A percentile compares a stretch with the other conserved stretches of the same genome.
Conservation (phyloP, 2,113 vertebrate genomes). For the Myotis davidii region DNA sequence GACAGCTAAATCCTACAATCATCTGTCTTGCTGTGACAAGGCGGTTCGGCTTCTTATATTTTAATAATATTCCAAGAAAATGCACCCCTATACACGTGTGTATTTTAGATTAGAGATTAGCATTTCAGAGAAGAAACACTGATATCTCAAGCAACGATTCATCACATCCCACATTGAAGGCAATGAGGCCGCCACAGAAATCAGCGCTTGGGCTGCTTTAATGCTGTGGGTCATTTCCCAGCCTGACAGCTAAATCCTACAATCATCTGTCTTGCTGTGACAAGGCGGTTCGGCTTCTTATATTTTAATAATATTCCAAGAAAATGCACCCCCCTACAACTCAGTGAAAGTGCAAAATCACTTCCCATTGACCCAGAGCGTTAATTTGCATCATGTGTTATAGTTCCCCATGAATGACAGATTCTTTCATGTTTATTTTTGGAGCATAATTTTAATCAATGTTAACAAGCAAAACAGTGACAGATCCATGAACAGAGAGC, state of each 20-base stretch:
- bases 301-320: constrained; percentile 50
- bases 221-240: constrained; percentile 71
- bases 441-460: constrained; percentile 2
- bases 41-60: too few species aligned
- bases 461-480: background rate
- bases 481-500: background rate
- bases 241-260: constrained; percentile 54
- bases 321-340: background rate
- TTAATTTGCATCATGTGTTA: background rate
- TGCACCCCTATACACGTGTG: background rate
- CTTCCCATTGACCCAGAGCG: background rate
- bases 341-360: constrained; percentile 1
- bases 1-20: too few species aligned
- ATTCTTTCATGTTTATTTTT: constrained; percentile 23
- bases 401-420: background rate
- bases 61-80: too few species aligned
- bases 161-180: constrained; percentile 50
- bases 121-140: constrained; percentile 2
- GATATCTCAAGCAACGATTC: background rate
- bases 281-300: constrained; percentile 22
- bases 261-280: constrained; percentile 67
- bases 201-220: background rate
- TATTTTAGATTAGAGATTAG: constrained; percentile 5
- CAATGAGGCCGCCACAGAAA: constrained; percentile 55
- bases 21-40: too few species aligned